Percentiles rank a stretch among this genome's conserved stretches.
phyloP scores from a whole-genome alignment of 2,113 vertebrate species.

The Zingel zingel region DNA sequence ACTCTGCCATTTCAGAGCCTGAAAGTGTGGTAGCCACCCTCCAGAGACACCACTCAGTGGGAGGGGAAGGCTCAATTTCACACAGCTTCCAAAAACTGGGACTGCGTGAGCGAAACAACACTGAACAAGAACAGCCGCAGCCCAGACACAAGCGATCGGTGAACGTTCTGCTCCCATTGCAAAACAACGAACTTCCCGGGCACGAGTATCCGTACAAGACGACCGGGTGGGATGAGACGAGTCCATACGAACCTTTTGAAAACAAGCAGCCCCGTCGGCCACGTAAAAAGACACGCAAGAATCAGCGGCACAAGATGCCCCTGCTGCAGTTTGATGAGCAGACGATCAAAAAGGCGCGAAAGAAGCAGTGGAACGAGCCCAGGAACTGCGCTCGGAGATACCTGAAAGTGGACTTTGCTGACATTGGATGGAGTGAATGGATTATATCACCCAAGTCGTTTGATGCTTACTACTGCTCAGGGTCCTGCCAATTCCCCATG shows the following conservation, averaged over 20 bases:
- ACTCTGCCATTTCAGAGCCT: conserved; percentile 93
- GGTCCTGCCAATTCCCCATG: conserved; percentile 98
- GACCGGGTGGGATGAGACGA: conserved; percentile 85
- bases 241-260: conserved; percentile 86
- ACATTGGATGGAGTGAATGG: conserved; percentile 99
- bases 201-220: conserved; percentile 89
- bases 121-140: conserved; percentile 18
- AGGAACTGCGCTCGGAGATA: conserved; percentile 91
- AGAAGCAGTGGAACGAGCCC: conserved; percentile 95
- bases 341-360: conserved; percentile 93
- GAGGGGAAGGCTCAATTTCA: conserved; percentile 50
- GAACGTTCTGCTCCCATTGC: conserved; percentile 87
- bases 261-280: conserved; percentile 85
- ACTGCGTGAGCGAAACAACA: conserved; percentile 60
- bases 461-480: conserved; percentile 96
- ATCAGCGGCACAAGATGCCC: conserved; percentile 87
- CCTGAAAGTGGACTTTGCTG: conserved; percentile 97
- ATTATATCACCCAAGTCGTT: conserved; percentile 99
- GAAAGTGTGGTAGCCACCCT: conserved; percentile 91
- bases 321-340: conserved; percentile 95
- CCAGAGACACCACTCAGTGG: conserved; percentile 76
- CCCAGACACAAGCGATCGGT: conserved; percentile 85
- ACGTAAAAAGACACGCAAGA: conserved; percentile 90
- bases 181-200: conserved; percentile 95
- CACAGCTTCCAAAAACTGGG: conserved; percentile 73